Conservation (phyloP, 2,113 vertebrate genomes). For the Hippocampus mohnikei region DNA sequence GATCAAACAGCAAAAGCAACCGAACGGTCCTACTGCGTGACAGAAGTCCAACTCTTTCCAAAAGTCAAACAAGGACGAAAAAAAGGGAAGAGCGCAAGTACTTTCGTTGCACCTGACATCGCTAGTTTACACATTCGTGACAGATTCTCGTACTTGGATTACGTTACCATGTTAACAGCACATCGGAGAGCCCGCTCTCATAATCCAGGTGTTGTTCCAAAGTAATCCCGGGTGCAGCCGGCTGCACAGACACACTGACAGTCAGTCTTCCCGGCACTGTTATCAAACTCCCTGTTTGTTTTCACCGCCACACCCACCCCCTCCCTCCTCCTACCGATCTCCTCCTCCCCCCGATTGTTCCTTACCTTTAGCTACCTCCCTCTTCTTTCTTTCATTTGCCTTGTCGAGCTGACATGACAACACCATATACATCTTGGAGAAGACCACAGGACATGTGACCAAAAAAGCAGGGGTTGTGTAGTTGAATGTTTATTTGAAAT, state of each 20-base stretch:
- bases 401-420: conserved; percentile 39
- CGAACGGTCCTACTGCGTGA: neutral
- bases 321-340: conserved; percentile 14
- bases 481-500: neutral
- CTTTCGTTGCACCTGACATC: conserved; percentile 1
- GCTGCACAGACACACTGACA: conserved; percentile 41
- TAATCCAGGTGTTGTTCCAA: conserved; percentile 27
- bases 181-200: conserved; percentile 32
- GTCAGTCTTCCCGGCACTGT: conserved; percentile 25
- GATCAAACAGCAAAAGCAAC: conserved; percentile 6
- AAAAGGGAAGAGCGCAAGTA: neutral
- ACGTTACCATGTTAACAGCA: conserved; percentile 58
- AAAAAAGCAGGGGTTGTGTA: neutral
- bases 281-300: conserved; percentile 44
- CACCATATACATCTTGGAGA: conserved; percentile 8
- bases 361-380: conserved; percentile 5
- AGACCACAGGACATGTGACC: neutral
- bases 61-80: conserved; percentile 14
- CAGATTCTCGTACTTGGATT: neutral
- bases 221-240: conserved; percentile 25
- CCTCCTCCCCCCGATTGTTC: conserved; percentile 17
- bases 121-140: neutral
- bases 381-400: conserved; percentile 9
- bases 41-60: conserved; percentile 15
- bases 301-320: conserved; percentile 19